Base-by-base conservation (phyloP, 1,140 invertebrate genomes). In the Ylistrum balloti region DNA sequence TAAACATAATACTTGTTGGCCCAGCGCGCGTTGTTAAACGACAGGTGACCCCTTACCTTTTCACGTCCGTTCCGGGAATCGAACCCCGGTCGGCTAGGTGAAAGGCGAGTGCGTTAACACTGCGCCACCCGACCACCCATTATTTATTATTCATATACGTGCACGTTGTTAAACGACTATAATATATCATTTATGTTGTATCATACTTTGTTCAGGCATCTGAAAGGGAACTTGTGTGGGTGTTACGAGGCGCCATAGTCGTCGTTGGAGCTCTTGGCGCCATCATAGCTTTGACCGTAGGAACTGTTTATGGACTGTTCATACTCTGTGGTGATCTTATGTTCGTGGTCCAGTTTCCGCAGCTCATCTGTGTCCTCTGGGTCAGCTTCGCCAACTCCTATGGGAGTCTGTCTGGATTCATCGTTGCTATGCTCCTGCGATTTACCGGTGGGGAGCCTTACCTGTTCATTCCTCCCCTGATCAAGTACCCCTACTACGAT, bases 401-500 rank as follows among this genome's bases (percentile, higher is more conserved):
- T 96, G 99, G 99, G 33, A 99, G 98, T 33, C 96, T 99, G 33
- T 86, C 93, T 38, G 96, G 96, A 74, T 99, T 99, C 95, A 97
- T 98, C 91, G 97, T 99, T 92, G 98, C 98, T 0, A 97, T 99
- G 48, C 86, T 98, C 22, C 97, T 99, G 15, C 97, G 99, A 10
- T 95, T 99, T 22, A 96, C 97, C 22, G 98, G 98, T 0, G 98
- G 99, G 0, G 99, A 99, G 95, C 97, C 97, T 22, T 96, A 98
- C 92, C 96, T 99, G 90, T 97, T 97, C 0, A 96, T 99, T 33
- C 97, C 98, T 0, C 97, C 98, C 0, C 94, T 98, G 15, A 98
- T 99, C 85, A 97, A 98, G 93, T 99, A 97, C 96, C 98, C 98
- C 0, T 98, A 98, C 20, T 99, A 97, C 96, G 97, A 98, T 93